phyloP scores from a whole-genome alignment of 2,888 invertebrate species.

The Serripes groenlandicus region DNA sequence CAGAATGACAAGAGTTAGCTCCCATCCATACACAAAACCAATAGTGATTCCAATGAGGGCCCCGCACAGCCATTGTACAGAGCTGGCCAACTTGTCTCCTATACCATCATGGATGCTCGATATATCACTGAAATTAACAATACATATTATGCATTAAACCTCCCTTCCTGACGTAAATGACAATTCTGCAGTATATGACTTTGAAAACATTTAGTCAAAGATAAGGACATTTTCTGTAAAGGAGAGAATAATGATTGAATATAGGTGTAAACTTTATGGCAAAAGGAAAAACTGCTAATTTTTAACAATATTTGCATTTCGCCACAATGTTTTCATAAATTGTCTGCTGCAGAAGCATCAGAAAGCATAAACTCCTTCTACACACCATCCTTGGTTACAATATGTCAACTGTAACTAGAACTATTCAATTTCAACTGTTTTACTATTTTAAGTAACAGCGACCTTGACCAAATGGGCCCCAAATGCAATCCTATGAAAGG shows the following conservation, averaged over 20 bases:
- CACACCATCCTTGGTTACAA: too few species aligned
- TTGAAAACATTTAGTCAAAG: too few species aligned
- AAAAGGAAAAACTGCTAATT: not conserved
- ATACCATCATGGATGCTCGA: constrained; percentile 92
- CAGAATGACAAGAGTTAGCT: constrained; percentile 92
- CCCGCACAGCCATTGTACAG: constrained; percentile 90
- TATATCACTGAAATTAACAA: constrained; percentile 85
- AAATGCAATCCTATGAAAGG: too few species aligned
- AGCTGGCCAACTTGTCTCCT: constrained; percentile 93
- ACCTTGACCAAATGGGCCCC: too few species aligned
- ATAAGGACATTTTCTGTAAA: too few species aligned
- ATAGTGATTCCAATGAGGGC: constrained; percentile 91
- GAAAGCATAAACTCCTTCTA: too few species aligned
- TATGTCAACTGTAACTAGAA: too few species aligned
- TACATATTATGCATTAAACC: not conserved
- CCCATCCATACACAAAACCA: constrained; percentile 93
- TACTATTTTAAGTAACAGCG: too few species aligned
- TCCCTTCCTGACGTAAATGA: not conserved
- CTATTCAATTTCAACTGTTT: too few species aligned
- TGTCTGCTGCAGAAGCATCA: too few species aligned
- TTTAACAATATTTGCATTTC: not conserved
- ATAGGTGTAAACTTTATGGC: too few species aligned
- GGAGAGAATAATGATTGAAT: too few species aligned
- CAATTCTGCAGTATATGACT: not conserved
- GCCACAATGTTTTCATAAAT: not conserved